Base-by-base conservation (phyloP, 35 echinoderm and acorn worm species). In the Chiridota heheva region DNA sequence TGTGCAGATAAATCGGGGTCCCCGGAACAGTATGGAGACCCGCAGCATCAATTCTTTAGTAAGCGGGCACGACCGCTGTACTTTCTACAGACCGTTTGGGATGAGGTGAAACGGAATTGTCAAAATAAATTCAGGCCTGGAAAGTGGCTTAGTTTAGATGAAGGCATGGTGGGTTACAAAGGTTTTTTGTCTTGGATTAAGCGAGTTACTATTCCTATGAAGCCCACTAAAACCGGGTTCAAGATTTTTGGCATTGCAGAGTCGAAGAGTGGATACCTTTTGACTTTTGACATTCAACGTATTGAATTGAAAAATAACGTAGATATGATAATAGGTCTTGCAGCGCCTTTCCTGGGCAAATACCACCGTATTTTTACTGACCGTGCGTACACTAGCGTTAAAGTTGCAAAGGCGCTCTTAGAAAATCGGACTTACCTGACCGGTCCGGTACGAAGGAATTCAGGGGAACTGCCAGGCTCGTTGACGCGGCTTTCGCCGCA, bases 151-250 rank as follows among this genome's bases (percentile, higher is more conserved):
- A 45, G 73, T 28, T 63, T 40, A 47, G 85, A 87, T 58, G 85
- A 87, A 34, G 85, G 73, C 10, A 87, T 87, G 85, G 47, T 87
- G 6, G 56, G 51, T 10, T 87, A 71, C 18, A 70, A 56, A 36
- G 81, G 81, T 36, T 87, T 79, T 28, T 30, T 33, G 49, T 59
- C 42, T 8, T 38, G 29, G 4, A 66, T 59, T 18, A 2, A 36
- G 36, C 69, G 70, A 26, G 78, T 87, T 57, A 58, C 78, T 24
- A 67, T 78, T 41, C 73, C 84, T 16, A 31, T 77, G 60, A 87
- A 87, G 22, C 84, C 84, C 3, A 78, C 58, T 44, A 31, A 48
- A 26, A 34, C 58, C 1, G 73, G 72, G 18, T 87, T 87, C 36
- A 87, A 87, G 44, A 69, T 87, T 7, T 87, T 69, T 29, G 43